Evolutionary conservation across 1,140 invertebrate species (phyloP), one percentile per base, ranked within the genome.

Genomic region (Lasioglossum baleicum): DNA sequence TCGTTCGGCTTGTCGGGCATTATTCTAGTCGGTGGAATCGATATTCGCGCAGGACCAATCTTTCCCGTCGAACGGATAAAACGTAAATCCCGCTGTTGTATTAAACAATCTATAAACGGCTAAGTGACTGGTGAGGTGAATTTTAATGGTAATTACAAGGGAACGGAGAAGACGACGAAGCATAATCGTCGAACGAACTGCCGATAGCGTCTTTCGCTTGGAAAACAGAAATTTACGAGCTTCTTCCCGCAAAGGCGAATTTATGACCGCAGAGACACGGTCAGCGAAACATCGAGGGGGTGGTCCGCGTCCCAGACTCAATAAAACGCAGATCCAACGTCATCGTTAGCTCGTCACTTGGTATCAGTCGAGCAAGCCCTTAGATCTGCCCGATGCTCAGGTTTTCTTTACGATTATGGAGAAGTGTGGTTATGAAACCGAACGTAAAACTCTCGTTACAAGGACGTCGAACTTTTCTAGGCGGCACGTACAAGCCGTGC

Each of bases 391-490:
- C 69, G 44, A 44, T 69, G 56, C 26, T 40, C 15, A n/a, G 22
- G 53, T 42, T n/a, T 79, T 71, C 67, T 84, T 87, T 82, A 86
- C 69, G 85, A 82, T 86, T 86, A 87, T 80, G 75, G 79, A 82
- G 71, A 75, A 58, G 60, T 22, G 68, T 63, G 75, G 76, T 78
- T 87, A 87, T 82, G 82, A 86, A 84, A 71, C 63, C 63, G 79
- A 70, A 70, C 72, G 71, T 87, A 87, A 87, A 86, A 87, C 51
- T 69, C 74, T 72, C 79, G 79, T 86, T 87, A 82, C 67, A 75
- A 76, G 71, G 44, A 81, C 81, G 70, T 77, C 75, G 64, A 66
- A 72, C 60, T 64, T 77, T 70, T 48, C 70, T 60, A 66, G 63
- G 22, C 75, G 40, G 63, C 51, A 72, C 69, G 68, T 73, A 79